These are phyloP conservation scores for Hydrotaea cyrtoneurina DNA, from an alignment of 2,888 invertebrate genomes.

Conservation along the genomic window DNA sequence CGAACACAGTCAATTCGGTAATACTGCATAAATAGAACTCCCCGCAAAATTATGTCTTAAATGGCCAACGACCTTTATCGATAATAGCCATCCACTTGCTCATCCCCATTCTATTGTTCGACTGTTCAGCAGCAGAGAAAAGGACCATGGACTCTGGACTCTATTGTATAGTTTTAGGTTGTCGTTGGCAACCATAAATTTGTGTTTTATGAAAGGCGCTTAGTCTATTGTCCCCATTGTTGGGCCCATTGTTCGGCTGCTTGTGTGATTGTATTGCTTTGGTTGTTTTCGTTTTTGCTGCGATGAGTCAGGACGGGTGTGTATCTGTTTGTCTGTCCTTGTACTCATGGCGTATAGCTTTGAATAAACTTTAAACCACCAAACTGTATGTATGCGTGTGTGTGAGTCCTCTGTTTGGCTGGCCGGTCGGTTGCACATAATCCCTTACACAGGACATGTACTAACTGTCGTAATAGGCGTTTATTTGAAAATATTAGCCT, in stretches of 20 bases:
- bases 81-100: slow-evolving; percentile 62
- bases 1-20: neutral
- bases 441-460: slow-evolving; percentile 49
- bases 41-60: slow-evolving; percentile 41
- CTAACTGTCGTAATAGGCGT: slow-evolving; percentile 66
- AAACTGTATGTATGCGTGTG: neutral
- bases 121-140: slow-evolving; percentile 23
- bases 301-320: slow-evolving; percentile 1
- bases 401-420: neutral
- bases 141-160: slow-evolving; percentile 24
- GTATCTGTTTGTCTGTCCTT: slow-evolving; percentile 5
- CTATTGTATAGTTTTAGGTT: slow-evolving; percentile 54
- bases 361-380: slow-evolving; percentile 16
- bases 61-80: slow-evolving; percentile 65
- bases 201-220: slow-evolving; percentile 66
- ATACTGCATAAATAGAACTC: neutral
- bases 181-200: slow-evolving; percentile 66
- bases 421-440: neutral
- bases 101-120: slow-evolving; percentile 45
- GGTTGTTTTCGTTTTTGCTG: neutral
- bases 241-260: slow-evolving; percentile 50
- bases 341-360: neutral
- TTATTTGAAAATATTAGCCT: slow-evolving; percentile 67
- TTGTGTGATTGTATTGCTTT: neutral
- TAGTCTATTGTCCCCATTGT: slow-evolving; percentile 61